Evolutionary conservation across 1,140 invertebrate genomes (phyloP), one percentile per base, ranked within the genome.

Genomic region (Drosophila tropicalis): DNA sequence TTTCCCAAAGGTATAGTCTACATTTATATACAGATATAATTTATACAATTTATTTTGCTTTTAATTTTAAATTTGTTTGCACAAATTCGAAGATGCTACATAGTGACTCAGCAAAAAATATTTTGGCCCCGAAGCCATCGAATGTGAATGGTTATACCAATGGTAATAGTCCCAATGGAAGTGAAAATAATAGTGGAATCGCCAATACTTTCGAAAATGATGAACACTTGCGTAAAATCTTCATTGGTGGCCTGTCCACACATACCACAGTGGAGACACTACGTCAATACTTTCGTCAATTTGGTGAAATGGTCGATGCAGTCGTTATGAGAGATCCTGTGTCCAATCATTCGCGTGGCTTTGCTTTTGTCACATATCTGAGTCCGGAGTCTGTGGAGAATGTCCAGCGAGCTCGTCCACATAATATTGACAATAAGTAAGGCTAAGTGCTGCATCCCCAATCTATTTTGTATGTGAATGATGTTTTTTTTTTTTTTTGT

Each of bases 371-470:
- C 1, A 90, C 85, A 39, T 90, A 19, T 32, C 41, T 60, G 3
- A 68, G 76, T 6, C 17, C 75, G 2, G 68, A 13, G 10, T 61
- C 83, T 3, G 75, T 90, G n/a, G 86, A 90, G 13, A 74, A 69
- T 22, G 85, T 90, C 1, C 86, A 89, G 55, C 40, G 51, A 41
- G 67, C 72, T 0, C 66, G 72, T 54, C 85, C 85, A 0, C 85
- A 90, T 22, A 74, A 32, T 13, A 70, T 89, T 62, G 84, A 89
- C 54, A 66, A 70, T 44, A 87, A 94, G 93, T 94, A 76, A 92
- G 92, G 39, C 10, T 13, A 55, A 9, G 22, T 17, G 9, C 0
- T 17, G 9, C 0, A 62, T 32, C 44, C 15, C 17, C 15, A 2
- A 44, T n/a, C 17, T 10, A 1, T n/a, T n/a, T 13, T 34, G 3